Evolutionary conservation across 2,113 vertebrate species (phyloP), one percentile per base, ranked within the genome.

Genomic region (Chaetodon trifascialis): DNA sequence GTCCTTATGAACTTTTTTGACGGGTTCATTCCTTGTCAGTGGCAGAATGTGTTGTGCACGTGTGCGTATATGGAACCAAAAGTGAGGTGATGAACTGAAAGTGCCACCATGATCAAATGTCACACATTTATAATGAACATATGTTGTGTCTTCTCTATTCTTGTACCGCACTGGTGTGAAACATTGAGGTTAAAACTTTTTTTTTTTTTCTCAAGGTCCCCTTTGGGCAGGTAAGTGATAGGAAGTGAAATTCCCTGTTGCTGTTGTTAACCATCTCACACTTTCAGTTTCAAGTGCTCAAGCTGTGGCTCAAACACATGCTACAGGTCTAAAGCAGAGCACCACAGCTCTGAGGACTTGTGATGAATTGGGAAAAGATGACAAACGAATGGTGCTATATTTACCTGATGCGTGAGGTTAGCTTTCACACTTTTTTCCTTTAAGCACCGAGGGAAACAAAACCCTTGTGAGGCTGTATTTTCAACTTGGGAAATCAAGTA

Each of bases 121-220:
- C 69, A 65, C 85, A 68, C 46, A 0, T 66, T 64, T 66, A 30
- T 60, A 80, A 86, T 81, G 60, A 86, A 75, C 81, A 74, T 42
- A 40, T 84, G 65, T 47, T 8, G 14, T 46, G 9, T 46, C 47
- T 8, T 7, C 42, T 77, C 59, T 52, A 58, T 80, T 84, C 42
- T 59, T 62, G 30, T 56, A 59, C 42, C 47, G 23, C 7, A 4
- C 25, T 21, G 46, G 78, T 76, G 84, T 73, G 75, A 85, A 67
- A 62, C 7, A 23, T 14, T 30, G 30, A 30, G 30, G 30, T 30
- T 55, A 4, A 47, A 30, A 65, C 73, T 40, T 40, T 46, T 54
- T 51, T 40, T 46, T 54, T 51, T 40, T 36, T 40, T 25, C 49
- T 40, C 14, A 51, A 11, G 15, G 52, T 73, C 66, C 21, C 80